Evolutionary conservation across 2,888 invertebrate genomes (phyloP), one percentile per base, ranked within the genome.

Genomic region (Biston stratarius): DNA sequence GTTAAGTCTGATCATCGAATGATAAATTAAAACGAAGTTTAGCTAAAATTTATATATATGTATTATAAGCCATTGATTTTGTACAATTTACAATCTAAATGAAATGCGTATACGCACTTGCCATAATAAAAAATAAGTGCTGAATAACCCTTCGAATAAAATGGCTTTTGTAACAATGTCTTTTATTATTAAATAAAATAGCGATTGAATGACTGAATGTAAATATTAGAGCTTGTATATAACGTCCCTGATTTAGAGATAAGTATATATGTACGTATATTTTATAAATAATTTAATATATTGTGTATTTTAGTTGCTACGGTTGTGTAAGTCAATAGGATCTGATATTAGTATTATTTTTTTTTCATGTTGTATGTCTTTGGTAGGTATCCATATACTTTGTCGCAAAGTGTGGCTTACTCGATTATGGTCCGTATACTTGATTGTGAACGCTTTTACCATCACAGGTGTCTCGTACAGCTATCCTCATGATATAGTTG

Each of bases 261-360:
- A 69, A 66, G 69, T 70, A 61, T 75, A 61, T 74, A 72, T 74
- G n/a, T n/a, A n/a, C n/a, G n/a, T n/a, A n/a, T n/a, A n/a, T n/a
- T n/a, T n/a, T n/a, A n/a, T n/a, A n/a, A n/a, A 74, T 70, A 76
- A 75, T 42, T 77, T 76, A 78, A 77, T 77, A 76, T 79, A 79
- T 76, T 74, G 65, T 77, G 71, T 77, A 79, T 64, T 76, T 74
- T 78, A 77, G 76, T 75, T 82, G 75, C 84, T 83, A 83, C 76
- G 89, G 87, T 90, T 88, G 88, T 89, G 87, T 87, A 78, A 84
- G 80, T 78, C 71, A 79, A 12, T 77, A 69, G 72, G 89, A 90
- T 90, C 89, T 90, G 90, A 73, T 66, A 51, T 78, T 81, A 74
- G 76, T 82, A 77, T 65, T 74, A 24, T 77, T 65, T 74, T 48